Evolutionary conservation across 1,140 invertebrate species (phyloP).

Genomic region (Brachystomella parvula): DNA sequence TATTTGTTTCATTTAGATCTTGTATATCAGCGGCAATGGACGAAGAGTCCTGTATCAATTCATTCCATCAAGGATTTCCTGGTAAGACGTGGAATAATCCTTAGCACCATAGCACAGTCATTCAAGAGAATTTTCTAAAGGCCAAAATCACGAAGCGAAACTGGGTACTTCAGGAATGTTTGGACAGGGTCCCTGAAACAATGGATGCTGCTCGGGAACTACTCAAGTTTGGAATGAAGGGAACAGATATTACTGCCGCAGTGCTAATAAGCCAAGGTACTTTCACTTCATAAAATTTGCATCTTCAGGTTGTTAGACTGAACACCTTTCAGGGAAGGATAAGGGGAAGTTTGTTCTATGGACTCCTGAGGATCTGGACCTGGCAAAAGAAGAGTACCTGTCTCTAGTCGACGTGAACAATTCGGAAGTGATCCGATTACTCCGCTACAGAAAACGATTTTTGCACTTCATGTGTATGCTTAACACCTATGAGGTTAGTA

Average conservation of each 20-base stretch:
- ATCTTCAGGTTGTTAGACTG: conserved; percentile 25
- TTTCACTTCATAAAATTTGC: background rate
- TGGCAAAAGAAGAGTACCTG: conserved; percentile 33
- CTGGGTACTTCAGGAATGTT: conserved; percentile 76
- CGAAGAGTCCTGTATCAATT: conserved; percentile 60
- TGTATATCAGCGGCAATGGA: conserved; percentile 76
- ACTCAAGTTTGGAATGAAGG: conserved; percentile 62
- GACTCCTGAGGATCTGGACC: conserved; percentile 34
- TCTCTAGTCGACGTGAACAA: conserved; percentile 41
- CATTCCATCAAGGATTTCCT: conserved; percentile 67
- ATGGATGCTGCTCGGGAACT: conserved; percentile 63
- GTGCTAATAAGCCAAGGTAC: conserved; percentile 47
- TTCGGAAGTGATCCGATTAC: conserved; percentile 52
- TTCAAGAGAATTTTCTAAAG: conserved; percentile 40
- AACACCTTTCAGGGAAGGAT: conserved; percentile 40
- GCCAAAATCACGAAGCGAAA: conserved; percentile 68
- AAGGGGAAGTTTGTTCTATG: conserved; percentile 41
- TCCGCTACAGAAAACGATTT: conserved; percentile 51
- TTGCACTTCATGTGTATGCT: conserved; percentile 57
- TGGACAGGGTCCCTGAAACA: conserved; percentile 63
- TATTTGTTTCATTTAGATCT: too few relatives aligned
- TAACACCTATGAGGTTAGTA: conserved; percentile 55
- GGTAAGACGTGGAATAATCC: conserved; percentile 40
- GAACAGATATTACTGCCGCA: conserved; percentile 58
- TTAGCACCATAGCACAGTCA: too few relatives aligned